Evolutionary conservation across 2,113 vertebrate genomes (phyloP), one percentile per base, ranked within the genome.

Genomic region (Myotis brandtii): DNA sequence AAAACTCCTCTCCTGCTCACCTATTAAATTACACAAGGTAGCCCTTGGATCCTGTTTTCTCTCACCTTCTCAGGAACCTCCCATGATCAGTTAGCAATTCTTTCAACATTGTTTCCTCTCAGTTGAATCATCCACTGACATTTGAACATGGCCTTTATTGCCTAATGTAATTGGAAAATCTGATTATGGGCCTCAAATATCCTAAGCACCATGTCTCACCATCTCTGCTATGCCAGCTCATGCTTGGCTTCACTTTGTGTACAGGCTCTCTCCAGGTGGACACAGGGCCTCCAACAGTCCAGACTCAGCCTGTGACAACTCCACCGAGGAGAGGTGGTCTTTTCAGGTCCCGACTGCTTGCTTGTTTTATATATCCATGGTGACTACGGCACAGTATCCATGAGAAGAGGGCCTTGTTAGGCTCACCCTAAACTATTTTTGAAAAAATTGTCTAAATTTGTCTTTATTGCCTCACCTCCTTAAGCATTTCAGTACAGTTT

Each of bases 1-100:
- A 0, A 32, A 73, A 75, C 10, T 67, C 56, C 32, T 86, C 46
- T 86, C 21, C 14, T 21, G 73, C 25, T 37, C 67, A 59, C 32
- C 18, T 84, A 43, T 92, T 79, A 75, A 93, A 86, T 95, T 66
- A 72, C 20, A 88, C 88, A 73, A 85, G 34, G 23, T 40, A 48
- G 48, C 70, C n/a, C 6, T n/a, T 85, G 77, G 69, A 59, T 64
- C 52, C 25, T 75, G 0, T 46, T 95, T 92, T 73, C 48, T 62
- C 32, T 18, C 40, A 16, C 46, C 37, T 72, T 73, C 64, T 86
- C 54, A 40, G 40, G 30, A 89, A 52, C 72, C 14, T 73, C 9
- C 66, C n/a, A 50, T 46, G 67, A 67, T 86, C 30, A 46, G 75
- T 67, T 32, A 52, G 27, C 23, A 91, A 1, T 86, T 89, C n/a